Conservation (phyloP, 2,113 vertebrate species). For the Ondatra zibethicus region DNA sequence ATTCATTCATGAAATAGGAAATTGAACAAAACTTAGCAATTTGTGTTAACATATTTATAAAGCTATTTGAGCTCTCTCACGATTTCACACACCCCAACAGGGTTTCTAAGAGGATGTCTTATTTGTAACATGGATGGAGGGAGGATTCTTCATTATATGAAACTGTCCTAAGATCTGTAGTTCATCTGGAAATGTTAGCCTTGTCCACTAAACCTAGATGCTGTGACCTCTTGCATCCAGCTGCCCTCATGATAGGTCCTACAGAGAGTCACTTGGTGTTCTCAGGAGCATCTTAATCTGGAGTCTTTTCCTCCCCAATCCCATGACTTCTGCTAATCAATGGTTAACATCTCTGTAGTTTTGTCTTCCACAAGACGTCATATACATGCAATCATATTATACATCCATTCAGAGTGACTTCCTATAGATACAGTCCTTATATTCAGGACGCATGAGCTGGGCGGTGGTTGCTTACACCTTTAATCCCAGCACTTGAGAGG, state of each 20-base stretch:
- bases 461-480: too few relatives aligned
- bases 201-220: neutral
- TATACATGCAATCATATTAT: neutral
- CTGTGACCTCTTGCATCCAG: neutral
- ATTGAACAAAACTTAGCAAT: neutral
- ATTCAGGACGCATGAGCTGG: neutral
- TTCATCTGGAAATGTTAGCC: neutral
- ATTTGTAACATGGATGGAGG: neutral
- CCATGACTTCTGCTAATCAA: neutral
- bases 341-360: neutral
- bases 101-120: neutral
- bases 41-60: conserved; percentile 11
- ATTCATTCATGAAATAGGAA: conserved; percentile 21
- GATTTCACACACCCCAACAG: neutral
- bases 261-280: neutral
- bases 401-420: neutral
- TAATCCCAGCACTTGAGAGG: too few relatives aligned
- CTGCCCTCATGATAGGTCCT: neutral
- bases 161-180: neutral
- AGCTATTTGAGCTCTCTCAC: conserved; percentile 10
- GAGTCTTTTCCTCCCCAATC: neutral
- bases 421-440: rapidly evolving
- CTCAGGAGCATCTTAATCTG: neutral
- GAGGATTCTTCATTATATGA: neutral
- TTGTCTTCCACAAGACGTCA: neutral